A percentile compares a stretch with the other conserved stretches of the same genome.
These are phyloP conservation scores for Sitobion miscanthi DNA, from an alignment of 1,140 invertebrate genomes.

Conservation along the genomic window DNA sequence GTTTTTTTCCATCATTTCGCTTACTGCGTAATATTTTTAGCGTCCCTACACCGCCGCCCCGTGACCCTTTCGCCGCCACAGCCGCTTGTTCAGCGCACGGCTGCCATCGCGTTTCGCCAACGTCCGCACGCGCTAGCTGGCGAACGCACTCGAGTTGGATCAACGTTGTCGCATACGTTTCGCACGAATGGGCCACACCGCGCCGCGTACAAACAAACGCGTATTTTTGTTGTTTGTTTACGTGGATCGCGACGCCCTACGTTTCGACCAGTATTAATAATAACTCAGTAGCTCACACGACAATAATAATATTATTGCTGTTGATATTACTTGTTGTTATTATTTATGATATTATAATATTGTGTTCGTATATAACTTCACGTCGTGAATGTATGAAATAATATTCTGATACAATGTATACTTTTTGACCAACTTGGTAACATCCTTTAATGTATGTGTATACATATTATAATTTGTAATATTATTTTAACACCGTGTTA, in stretches of 20 bases:
- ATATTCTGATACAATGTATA: background rate
- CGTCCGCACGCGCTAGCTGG: background rate
- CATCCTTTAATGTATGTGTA: background rate
- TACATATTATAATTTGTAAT: too few relatives aligned
- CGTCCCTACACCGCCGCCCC: constrained; percentile 33
- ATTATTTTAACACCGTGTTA: background rate
- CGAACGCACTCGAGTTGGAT: background rate
- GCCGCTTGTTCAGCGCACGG: background rate
- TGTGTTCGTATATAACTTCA: background rate
- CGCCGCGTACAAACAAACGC: background rate
- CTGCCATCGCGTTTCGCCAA: background rate
- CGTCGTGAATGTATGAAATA: background rate
- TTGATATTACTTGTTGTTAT: background rate
- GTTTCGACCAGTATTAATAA: background rate
- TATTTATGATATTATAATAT: background rate
- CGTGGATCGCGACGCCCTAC: background rate
- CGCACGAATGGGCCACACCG: background rate
- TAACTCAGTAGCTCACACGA: background rate
- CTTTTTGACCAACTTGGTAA: background rate
- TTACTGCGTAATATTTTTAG: constrained; percentile 52
- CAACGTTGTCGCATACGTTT: constrained; percentile 6
- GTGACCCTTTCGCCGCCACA: background rate
- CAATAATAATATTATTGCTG: background rate
- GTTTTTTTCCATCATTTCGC: constrained; percentile 35
- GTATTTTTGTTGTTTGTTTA: background rate